phyloP scores from a whole-genome alignment of 2,113 vertebrate genomes.

The Toxotes jaculatrix region DNA sequence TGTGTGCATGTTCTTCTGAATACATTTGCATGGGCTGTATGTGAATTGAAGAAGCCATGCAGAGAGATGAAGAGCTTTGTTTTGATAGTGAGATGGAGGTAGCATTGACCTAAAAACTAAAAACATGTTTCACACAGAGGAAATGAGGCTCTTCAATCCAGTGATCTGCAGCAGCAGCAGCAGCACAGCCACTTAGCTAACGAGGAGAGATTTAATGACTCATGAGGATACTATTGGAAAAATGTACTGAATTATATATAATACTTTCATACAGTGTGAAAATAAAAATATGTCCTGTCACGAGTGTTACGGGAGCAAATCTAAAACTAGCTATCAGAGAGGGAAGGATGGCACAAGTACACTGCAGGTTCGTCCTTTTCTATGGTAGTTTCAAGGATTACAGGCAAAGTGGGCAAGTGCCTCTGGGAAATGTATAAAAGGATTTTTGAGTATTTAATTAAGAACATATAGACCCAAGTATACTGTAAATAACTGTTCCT shows the following conservation, averaged over 20 bases:
- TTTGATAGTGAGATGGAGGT: slow-evolving; percentile 39
- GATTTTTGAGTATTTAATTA: no score
- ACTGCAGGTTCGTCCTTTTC: no score
- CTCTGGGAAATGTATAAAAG: no score
- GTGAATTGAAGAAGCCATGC: slow-evolving; percentile 7
- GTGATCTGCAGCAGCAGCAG: slow-evolving; percentile 34
- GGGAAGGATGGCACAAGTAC: background rate
- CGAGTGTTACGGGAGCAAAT: background rate
- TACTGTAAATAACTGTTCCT: no score
- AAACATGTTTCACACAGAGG: slow-evolving; percentile 48
- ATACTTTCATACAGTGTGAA: slow-evolving; percentile 3
- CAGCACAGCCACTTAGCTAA: slow-evolving; percentile 38
- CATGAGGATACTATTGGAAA: slow-evolving; percentile 1
- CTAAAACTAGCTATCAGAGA: background rate
- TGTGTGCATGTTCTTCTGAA: background rate
- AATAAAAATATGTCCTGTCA: background rate
- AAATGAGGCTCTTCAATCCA: slow-evolving; percentile 43
- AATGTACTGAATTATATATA: slow-evolving; percentile 21
- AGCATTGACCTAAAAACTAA: slow-evolving; percentile 65
- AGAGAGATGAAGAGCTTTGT: slow-evolving; percentile 47
- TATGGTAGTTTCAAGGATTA: no score
- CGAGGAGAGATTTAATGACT: slow-evolving; percentile 34
- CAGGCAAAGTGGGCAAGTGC: no score
- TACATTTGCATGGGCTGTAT: slow-evolving; percentile 24
- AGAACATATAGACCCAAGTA: no score